Evolutionary conservation across 2,797 vertebrate genomes (phyloP), one percentile per base, ranked within the genome.

Genomic region (Micropoecilia bifurca): DNA sequence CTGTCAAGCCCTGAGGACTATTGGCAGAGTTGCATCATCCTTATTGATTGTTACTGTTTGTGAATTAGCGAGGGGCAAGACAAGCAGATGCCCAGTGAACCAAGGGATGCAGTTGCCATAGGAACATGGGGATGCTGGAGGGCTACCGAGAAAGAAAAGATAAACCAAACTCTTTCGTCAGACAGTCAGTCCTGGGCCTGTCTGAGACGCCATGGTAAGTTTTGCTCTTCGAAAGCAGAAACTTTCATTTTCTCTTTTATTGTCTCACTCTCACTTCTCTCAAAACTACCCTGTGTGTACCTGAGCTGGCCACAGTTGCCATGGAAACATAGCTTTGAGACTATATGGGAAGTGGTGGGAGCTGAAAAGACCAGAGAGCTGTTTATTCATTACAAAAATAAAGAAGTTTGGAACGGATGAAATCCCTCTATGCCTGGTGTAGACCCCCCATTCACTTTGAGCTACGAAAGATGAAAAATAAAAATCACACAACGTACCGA

Each of bases 91-190:
- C 68, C 84, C 47, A 3, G 47, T 73, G 80, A 88, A 83, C 77
- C 30, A n/a, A 73, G 73, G 86, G 85, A 88, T 86, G 82, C 71
- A 0, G 92, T 92, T 88, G 90, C 76, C 89, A 88, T 92, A 87
- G 91, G 80, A 93, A 90, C 82, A 3, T 28, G 0, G 6, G 25
- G 3, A 33, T 4, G 73, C 86, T 36, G 71, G 75, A 78, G 80
- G 81, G 84, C 43, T 76, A 20, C 50, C 16, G 4, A 47, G 36
- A 41, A 22, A 41, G 36, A 18, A 39, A 66, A 41, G 9, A 68
- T 68, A 68, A 66, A 10, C 69, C 20, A 57, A 88, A 80, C 77
- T 79, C 68, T 33, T 84, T 76, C 46, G 87, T 88, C 79, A 79
- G 71, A 5, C 81, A 72, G 79, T n/a, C 1, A 9, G 33, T 80